Percentiles rank a stretch among this genome's conserved stretches.
These are phyloP conservation scores for Yoshiicerus persimilis DNA, from an alignment of 1,140 invertebrate genomes.

Conservation along the genomic window DNA sequence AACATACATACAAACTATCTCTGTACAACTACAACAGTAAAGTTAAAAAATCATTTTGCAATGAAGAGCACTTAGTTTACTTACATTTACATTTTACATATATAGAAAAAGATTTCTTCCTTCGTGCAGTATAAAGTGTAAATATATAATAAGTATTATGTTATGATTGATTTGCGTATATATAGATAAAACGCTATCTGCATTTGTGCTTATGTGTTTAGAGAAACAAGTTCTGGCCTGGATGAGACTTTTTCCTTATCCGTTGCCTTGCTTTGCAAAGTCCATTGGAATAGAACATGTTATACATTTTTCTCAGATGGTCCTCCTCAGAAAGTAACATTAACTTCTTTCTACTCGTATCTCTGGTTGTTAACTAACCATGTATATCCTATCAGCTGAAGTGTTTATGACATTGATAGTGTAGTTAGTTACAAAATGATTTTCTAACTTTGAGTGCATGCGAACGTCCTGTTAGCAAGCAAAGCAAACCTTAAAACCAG, in stretches of 20 bases:
- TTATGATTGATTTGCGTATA: not conserved
- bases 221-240: not conserved
- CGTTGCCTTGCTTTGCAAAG: not conserved
- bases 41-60: not conserved
- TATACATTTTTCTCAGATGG: not conserved
- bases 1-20: not conserved
- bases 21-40: no score
- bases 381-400: not conserved
- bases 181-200: not conserved
- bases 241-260: not conserved
- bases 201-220: not conserved
- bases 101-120: not conserved
- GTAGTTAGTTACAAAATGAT: no score
- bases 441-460: not conserved
- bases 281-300: not conserved
- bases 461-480: not conserved
- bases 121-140: no score
- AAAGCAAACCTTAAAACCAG: not conserved
- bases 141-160: not conserved
- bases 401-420: not conserved
- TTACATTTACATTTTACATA: not conserved
- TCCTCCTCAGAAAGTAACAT: not conserved
- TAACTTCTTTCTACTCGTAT: not conserved
- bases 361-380: not conserved
- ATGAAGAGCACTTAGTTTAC: not conserved